Evolutionary conservation across 2,888 invertebrate species (phyloP), one percentile per base, ranked within the genome.

Genomic region (Erebia aethiops): DNA sequence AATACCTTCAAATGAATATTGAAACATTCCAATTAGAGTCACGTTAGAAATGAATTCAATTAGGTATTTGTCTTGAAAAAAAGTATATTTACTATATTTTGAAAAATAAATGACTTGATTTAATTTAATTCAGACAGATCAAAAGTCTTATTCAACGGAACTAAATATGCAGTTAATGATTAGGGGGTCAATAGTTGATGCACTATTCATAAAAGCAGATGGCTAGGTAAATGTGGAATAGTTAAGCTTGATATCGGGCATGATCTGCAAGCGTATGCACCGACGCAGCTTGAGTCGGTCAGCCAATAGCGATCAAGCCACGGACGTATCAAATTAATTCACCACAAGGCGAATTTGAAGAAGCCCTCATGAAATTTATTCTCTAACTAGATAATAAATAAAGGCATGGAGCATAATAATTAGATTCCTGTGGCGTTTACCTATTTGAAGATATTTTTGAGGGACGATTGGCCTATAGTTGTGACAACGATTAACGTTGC

Each of bases 261-360:
- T 87, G 91, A 90, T 92, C 92, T 89, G 92, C 91, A 90, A 89
- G 86, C 87, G 87, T 84, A 83, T 78, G 81, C 80, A 77, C 74
- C 74, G 74, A 62, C 81, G 92, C 92, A 92, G 90, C 92, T 92
- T 92, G 91, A 77, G 80, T 52, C 67, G 73, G 72, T 76, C 84
- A 83, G 80, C 92, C 92, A 92, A 92, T 92, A 72, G 85, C 80
- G 77, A 75, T 77, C 78, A 79, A 74, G 79, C 70, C 75, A 74
- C 76, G 75, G 79, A 78, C 81, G 81, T 80, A 77, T 76, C 77
- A 77, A 85, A 86, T 88, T 87, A 85, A 87, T 88, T 86, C 84
- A 85, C 81, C 78, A 78, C 78, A 78, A 80, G 82, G 78, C 79
- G 79, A 80, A 80, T 80, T 76, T 74, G 72, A 78, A 71, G 78